Conservation (phyloP, 1,140 invertebrate species). For the Cataglyphis hispanica region DNA sequence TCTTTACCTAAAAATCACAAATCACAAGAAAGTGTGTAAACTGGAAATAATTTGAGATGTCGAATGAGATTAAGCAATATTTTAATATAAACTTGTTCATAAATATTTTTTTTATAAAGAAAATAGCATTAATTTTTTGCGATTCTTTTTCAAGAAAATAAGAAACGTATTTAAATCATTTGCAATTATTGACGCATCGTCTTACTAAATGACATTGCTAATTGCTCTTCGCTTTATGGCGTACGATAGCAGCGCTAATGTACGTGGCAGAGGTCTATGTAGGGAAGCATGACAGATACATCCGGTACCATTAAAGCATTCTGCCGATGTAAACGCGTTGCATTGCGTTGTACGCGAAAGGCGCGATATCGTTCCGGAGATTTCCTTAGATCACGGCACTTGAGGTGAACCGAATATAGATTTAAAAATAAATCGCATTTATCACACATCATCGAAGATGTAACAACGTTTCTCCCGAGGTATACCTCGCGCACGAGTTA, state of each 20-base stretch:
- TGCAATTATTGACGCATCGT: not conserved
- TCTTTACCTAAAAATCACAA: not conserved
- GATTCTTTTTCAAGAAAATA: not conserved
- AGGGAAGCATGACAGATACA: constrained; percentile 34
- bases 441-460: constrained; percentile 33
- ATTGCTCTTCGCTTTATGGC: not conserved
- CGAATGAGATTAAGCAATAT: not conserved
- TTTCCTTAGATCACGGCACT: not conserved
- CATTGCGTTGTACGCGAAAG: constrained; percentile 16
- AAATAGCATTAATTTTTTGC: not conserved
- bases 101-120: not conserved
- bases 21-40: not conserved
- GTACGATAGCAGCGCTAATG: not conserved
- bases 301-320: constrained; percentile 42
- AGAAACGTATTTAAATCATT: not conserved
- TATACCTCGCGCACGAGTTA: constrained; percentile 61
- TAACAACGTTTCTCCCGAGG: constrained; percentile 41
- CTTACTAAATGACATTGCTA: constrained; percentile 1
- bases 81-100: not conserved
- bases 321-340: not conserved
- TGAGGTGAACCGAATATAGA: not conserved
- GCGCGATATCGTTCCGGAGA: constrained; percentile 27
- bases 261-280: constrained; percentile 1
- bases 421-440: constrained; percentile 52
- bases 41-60: not conserved